A percentile compares a stretch with the other conserved stretches of the same genome.
Evolutionary conservation across 2,888 invertebrate species (phyloP).

Genomic region (Melipona bicolor): DNA sequence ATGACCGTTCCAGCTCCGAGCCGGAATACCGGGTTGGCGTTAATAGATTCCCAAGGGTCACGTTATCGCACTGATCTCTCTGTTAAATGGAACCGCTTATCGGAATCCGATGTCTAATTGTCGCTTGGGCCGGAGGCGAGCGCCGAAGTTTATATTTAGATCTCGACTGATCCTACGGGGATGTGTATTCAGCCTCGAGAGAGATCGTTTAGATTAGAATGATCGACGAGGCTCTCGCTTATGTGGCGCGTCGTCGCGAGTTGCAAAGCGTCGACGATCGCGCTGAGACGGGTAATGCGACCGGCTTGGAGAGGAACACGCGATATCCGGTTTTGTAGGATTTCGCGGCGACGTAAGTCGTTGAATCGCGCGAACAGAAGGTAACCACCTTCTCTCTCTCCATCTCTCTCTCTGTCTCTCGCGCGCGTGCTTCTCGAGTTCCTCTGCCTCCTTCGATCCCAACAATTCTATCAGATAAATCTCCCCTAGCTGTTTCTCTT

Average conservation of each 20-base stretch:
- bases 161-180: slow-evolving; percentile 4
- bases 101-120: slow-evolving; percentile 46
- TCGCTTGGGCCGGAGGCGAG: background rate
- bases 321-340: slow-evolving; percentile 44
- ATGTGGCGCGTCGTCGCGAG: slow-evolving; percentile 3
- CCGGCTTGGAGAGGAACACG: slow-evolving; percentile 31
- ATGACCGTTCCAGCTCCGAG: background rate
- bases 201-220: background rate
- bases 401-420: slow-evolving; percentile 1
- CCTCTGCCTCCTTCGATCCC: background rate
- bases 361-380: slow-evolving; percentile 61
- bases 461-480: no score
- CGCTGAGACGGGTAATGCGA: background rate
- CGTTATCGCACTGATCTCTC: slow-evolving; percentile 32
- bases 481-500: no score
- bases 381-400: slow-evolving; percentile 27
- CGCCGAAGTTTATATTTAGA: slow-evolving; percentile 22
- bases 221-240: background rate
- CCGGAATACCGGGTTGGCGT: slow-evolving; percentile 4
- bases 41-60: slow-evolving; percentile 37
- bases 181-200: slow-evolving; percentile 22
- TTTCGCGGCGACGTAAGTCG: slow-evolving; percentile 50
- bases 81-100: slow-evolving; percentile 38
- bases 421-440: background rate
- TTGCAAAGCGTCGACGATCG: slow-evolving; percentile 17